phyloP scores from a whole-genome alignment of 2,888 invertebrate genomes.

The Lacanobia oleracea region DNA sequence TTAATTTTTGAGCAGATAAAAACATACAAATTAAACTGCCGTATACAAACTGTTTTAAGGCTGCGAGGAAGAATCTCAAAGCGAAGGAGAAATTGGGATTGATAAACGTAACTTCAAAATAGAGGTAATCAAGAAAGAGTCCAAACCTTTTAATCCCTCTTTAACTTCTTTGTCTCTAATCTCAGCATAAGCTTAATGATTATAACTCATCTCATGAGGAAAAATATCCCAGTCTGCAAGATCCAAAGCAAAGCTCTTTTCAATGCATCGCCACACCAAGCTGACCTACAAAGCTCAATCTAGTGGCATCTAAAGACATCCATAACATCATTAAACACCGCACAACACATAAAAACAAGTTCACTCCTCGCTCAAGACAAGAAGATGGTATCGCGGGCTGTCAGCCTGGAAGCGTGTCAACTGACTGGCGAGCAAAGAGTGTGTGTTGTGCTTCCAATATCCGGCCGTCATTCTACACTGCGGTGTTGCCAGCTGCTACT shows the following conservation, averaged over 20 bases:
- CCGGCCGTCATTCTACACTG: constrained; percentile 55
- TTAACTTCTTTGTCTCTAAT: too few relatives aligned
- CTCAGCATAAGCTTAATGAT: background rate
- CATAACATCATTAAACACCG: constrained; percentile 4
- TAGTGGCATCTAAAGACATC: constrained; percentile 1
- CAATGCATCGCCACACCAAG: background rate
- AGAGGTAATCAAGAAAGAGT: too few relatives aligned
- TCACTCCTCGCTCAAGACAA: constrained; percentile 25
- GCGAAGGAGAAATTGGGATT: background rate
- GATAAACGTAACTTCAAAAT: background rate
- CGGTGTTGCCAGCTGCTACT: constrained; percentile 21
- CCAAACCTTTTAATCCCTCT: too few relatives aligned
- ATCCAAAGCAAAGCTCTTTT: background rate
- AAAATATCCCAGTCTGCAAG: background rate
- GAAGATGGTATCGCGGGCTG: constrained; percentile 56
- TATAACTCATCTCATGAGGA: background rate
- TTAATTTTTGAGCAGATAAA: background rate
- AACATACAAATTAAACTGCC: background rate
- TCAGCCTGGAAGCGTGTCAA: constrained; percentile 56
- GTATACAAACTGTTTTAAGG: background rate
- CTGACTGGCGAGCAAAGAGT: constrained; percentile 56
- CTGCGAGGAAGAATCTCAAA: background rate
- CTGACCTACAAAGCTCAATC: background rate
- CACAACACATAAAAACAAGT: constrained; percentile 23
- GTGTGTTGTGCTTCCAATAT: constrained; percentile 65